Percentiles rank a stretch among this genome's conserved stretches.
These are phyloP conservation scores for Antheraea yamamai DNA, from an alignment of 2,888 invertebrate species.

Conservation along the genomic window DNA sequence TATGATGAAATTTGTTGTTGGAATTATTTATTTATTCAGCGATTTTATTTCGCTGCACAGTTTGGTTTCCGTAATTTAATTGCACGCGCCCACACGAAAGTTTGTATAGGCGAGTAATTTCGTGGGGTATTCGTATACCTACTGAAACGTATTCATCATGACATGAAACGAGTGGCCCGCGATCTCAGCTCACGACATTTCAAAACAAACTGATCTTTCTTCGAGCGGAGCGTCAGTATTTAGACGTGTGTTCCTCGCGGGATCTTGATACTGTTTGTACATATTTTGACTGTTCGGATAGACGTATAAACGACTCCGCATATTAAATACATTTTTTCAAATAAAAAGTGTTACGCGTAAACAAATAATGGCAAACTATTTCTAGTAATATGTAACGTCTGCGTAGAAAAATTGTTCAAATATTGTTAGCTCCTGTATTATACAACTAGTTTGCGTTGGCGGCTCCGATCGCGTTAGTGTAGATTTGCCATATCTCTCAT, in stretches of 20 bases:
- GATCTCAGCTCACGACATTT: slow-evolving; percentile 66
- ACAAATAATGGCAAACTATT: background rate
- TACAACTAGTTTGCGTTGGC: too few species aligned
- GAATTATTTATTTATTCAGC: slow-evolving; percentile 5
- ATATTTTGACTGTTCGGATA: slow-evolving; percentile 74
- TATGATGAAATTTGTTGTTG: background rate
- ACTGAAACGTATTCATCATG: slow-evolving; percentile 39
- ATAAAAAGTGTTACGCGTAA: background rate
- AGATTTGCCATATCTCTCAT: too few species aligned
- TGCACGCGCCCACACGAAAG: slow-evolving; percentile 9
- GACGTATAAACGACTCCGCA: slow-evolving; percentile 53
- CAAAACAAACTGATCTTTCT: slow-evolving; percentile 72
- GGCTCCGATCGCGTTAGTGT: too few species aligned
- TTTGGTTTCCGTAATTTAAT: slow-evolving; percentile 15
- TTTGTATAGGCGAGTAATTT: slow-evolving; percentile 15
- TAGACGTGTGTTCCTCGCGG: slow-evolving; percentile 57
- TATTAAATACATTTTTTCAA: slow-evolving; percentile 26
- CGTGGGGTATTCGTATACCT: slow-evolving; percentile 7
- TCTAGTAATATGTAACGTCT: background rate
- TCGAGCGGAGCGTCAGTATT: slow-evolving; percentile 53
- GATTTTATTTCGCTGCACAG: slow-evolving; percentile 5
- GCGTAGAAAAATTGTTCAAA: background rate
- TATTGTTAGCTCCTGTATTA: too few species aligned
- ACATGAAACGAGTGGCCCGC: slow-evolving; percentile 64
- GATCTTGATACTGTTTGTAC: slow-evolving; percentile 61